Evolutionary conservation across 2,888 invertebrate species (phyloP), one percentile per base, ranked within the genome.

Genomic region (Laspeyria flexula): DNA sequence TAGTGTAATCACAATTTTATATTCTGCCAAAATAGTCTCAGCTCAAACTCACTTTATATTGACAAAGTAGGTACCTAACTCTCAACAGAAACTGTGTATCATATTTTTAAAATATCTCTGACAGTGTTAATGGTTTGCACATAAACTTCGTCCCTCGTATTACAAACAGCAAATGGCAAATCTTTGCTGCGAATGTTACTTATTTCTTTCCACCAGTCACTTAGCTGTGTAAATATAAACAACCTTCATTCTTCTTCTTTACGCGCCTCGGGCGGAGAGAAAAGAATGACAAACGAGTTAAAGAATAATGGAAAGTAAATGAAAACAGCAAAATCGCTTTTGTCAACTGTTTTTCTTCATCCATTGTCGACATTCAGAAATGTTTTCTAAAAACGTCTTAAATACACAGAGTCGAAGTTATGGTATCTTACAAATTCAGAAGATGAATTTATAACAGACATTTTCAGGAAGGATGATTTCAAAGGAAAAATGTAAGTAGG

Each of bases 301-400:
- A 86, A 83, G 85, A 88, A 87, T 88, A 89, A 88, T 89, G 86
- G 86, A 86, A 87, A 88, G 88, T 88, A 88, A 88, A 89, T 88
- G 87, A 89, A 88, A 86, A 88, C 86, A 84, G 86, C 77, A 83
- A 86, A 88, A 87, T 88, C 86, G 82, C 85, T 84, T 88, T 88
- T 87, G 85, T 86, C 85, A 84, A 83, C 82, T 82, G 85, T 76
- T 85, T 77, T 81, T 79, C 77, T 81, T 79, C 75, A 73, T 73
- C 75, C 78, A 79, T 80, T 79, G 81, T 79, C 72, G 72, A 71
- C 79, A 79, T 80, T 81, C 72, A 72, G 74, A 75, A 81, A 64
- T 81, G 66, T 77, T 77, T 78, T 73, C 73, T 71, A 75, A 78
- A 75, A 78, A 71, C 64, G 66, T 61, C 65, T 69, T 60, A 71